A percentile compares a stretch with the other conserved stretches of the same genome.
These are phyloP conservation scores for Caenorhabditis inopinata DNA, from an alignment of 1,140 invertebrate genomes.

Conservation along the genomic window DNA sequence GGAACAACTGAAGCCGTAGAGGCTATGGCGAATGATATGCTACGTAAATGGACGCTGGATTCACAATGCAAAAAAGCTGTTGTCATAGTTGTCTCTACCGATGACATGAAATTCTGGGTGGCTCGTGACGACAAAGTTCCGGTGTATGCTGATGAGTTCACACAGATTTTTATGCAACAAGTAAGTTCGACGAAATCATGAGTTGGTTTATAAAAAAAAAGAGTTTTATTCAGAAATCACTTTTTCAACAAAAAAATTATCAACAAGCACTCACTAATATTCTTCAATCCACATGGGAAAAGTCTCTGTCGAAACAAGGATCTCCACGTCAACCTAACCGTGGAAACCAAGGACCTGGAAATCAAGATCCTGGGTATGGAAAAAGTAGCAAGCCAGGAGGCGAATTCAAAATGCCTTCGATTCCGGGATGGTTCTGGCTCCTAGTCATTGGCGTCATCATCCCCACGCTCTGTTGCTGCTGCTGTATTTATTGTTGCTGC, in stretches of 20 bases:
- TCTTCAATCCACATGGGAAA: constrained; percentile 55
- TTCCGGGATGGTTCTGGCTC: constrained; percentile 45
- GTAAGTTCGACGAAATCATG: too few relatives aligned
- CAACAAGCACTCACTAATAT: constrained; percentile 59
- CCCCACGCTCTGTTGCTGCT: constrained; percentile 44
- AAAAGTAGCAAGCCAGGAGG: neutral
- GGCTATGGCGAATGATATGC: constrained; percentile 61
- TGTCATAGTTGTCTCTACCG: constrained; percentile 58
- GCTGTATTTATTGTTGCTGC: constrained; percentile 46
- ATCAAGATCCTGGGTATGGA: constrained; percentile 32
- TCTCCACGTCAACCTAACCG: constrained; percentile 12
- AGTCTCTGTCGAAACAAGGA: constrained; percentile 56
- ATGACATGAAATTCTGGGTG: constrained; percentile 63
- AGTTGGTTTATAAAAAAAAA: too few relatives aligned
- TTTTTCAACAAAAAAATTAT: constrained; percentile 55
- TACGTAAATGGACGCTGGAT: constrained; percentile 58
- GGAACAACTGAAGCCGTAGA: constrained; percentile 56
- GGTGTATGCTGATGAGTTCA: constrained; percentile 62
- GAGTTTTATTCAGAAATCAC: constrained; percentile 49
- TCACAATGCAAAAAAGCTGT: constrained; percentile 59
- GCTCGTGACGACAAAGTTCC: constrained; percentile 59
- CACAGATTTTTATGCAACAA: constrained; percentile 57
- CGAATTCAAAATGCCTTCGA: constrained; percentile 36
- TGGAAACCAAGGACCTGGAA: constrained; percentile 34
- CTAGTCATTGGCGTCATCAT: constrained; percentile 39